Evolutionary conservation across 2,888 invertebrate genomes (phyloP).

Genomic region (Pteria penguin): DNA sequence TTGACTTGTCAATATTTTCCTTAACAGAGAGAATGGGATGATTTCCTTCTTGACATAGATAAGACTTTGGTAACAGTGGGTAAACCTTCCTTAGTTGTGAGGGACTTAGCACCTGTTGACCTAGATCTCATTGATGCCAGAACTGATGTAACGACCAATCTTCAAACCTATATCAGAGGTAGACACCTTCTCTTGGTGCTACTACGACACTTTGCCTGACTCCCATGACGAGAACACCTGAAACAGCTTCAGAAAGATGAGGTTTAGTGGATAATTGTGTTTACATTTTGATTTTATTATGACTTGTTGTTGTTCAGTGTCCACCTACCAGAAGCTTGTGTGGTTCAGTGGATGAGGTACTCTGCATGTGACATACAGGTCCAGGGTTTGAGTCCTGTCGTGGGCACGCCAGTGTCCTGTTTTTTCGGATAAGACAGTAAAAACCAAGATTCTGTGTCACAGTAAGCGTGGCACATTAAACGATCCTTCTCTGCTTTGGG

Average conservation of each 20-base stretch:
- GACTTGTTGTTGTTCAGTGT: too few species aligned
- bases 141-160: constrained; percentile 51
- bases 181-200: constrained; percentile 62
- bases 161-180: constrained; percentile 53
- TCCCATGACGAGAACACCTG: constrained; percentile 77
- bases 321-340: too few species aligned
- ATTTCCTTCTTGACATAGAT: constrained; percentile 61
- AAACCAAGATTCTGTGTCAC: too few species aligned
- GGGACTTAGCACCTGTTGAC: constrained; percentile 59
- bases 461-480: too few species aligned
- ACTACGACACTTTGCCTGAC: constrained; percentile 77
- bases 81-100: constrained; percentile 45
- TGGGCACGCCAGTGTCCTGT: too few species aligned
- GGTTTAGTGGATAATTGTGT: too few species aligned
- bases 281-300: too few species aligned
- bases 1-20: background rate
- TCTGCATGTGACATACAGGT: too few species aligned
- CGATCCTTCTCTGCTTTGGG: too few species aligned
- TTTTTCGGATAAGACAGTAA: too few species aligned
- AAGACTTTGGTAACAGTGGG: constrained; percentile 45
- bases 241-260: constrained; percentile 51
- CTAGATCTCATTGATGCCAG: constrained; percentile 60
- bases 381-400: too few species aligned
- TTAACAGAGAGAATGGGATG: constrained; percentile 68
- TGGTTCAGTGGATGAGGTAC: too few species aligned